Conservation (phyloP, 2,113 vertebrate genomes). For the Callaeas wilsoni region DNA sequence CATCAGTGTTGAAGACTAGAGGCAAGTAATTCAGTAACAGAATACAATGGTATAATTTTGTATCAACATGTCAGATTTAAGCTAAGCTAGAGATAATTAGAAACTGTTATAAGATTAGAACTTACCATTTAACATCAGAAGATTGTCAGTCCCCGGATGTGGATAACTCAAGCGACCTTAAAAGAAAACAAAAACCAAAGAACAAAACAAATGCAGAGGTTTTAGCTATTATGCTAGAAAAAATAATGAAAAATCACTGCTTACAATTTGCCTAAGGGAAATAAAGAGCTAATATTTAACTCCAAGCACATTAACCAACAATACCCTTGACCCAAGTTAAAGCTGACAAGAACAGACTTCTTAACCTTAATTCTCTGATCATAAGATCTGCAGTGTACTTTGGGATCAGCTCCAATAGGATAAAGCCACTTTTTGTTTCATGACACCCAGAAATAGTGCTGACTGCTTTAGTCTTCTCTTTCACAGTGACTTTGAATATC, state of each 20-base stretch:
- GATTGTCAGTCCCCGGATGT: conserved; percentile 92
- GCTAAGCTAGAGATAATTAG: conserved; percentile 51
- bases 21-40: conserved; percentile 26
- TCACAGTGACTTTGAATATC: conserved; percentile 32
- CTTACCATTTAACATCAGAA: conserved; percentile 98
- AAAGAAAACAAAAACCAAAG: conserved; percentile 52
- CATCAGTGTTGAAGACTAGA: background rate
- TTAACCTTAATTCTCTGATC: conserved; percentile 60
- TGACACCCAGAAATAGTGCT: conserved; percentile 59
- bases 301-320: conserved; percentile 57
- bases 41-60: conserved; percentile 7
- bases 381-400: conserved; percentile 59
- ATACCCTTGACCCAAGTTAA: conserved; percentile 59
- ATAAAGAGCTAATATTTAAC: conserved; percentile 64
- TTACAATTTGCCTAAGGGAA: conserved; percentile 42
- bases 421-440: conserved; percentile 65
- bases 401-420: conserved; percentile 59
- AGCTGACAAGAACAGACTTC: conserved; percentile 63
- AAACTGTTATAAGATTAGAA: conserved; percentile 60
- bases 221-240: conserved; percentile 7
- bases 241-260: background rate
- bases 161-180: conserved; percentile 93
- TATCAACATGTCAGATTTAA: conserved; percentile 26
- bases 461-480: conserved; percentile 30
- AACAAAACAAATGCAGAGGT: conserved; percentile 12